Evolutionary conservation across 2,797 vertebrate species (phyloP).

Genomic region (Hozukius guyotensis): DNA sequence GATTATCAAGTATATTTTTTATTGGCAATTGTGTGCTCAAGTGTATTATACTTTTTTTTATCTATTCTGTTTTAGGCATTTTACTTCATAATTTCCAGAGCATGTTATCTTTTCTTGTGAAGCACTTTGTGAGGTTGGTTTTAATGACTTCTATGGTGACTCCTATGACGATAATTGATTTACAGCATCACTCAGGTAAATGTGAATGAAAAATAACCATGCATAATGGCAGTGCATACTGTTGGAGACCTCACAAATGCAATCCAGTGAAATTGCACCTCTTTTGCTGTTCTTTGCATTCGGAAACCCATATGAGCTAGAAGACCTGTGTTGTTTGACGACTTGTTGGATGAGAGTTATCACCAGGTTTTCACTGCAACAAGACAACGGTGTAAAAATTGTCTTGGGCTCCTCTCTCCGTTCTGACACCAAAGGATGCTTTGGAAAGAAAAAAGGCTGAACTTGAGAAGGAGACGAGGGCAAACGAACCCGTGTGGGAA

Average conservation of each 20-base stretch:
- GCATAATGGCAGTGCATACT: background rate
- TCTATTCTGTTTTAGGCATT: background rate
- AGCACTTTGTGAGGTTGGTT: background rate
- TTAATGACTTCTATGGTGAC: background rate
- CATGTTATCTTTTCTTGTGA: background rate
- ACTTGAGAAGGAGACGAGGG: conserved; percentile 74
- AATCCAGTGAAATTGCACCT: background rate
- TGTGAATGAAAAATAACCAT: background rate
- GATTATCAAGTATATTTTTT: background rate
- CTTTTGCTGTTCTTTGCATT: background rate
- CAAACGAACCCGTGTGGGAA: conserved; percentile 74
- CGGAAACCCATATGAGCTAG: rapidly evolving
- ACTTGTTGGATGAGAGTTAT: background rate
- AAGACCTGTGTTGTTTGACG: background rate
- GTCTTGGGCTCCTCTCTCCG: conserved; percentile 14
- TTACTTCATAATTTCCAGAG: background rate
- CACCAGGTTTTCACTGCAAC: background rate
- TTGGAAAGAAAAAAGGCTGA: conserved; percentile 48
- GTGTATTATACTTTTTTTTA: background rate
- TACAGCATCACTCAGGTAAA: background rate
- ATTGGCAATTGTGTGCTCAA: background rate
- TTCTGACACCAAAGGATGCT: conserved; percentile 38
- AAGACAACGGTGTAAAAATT: background rate
- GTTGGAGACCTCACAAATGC: background rate
- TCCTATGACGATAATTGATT: background rate